phyloP scores from a whole-genome alignment of 2,888 invertebrate species.

The Heliconius erato region DNA sequence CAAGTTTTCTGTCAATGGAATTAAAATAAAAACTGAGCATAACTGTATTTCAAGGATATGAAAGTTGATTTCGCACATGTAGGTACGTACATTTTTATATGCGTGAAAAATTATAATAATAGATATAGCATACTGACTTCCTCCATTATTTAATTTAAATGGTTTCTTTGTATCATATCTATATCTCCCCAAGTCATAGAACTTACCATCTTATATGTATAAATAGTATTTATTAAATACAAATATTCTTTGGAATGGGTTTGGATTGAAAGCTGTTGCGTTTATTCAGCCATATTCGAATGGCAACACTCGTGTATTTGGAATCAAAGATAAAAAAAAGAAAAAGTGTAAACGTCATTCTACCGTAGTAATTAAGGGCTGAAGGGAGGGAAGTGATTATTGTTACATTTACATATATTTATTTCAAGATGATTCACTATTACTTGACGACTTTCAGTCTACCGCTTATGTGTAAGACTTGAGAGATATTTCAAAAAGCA shows the following conservation, averaged over 20 bases:
- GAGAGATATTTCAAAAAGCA: slow-evolving; percentile 18
- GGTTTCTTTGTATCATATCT: background rate
- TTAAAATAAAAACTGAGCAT: slow-evolving; percentile 38
- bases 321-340: background rate
- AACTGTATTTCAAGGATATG: slow-evolving; percentile 31
- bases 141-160: background rate
- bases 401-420: background rate
- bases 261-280: background rate
- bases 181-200: background rate
- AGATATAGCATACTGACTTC: background rate
- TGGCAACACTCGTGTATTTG: background rate
- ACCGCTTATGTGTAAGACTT: slow-evolving; percentile 24
- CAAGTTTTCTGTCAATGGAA: slow-evolving; percentile 47
- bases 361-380: background rate
- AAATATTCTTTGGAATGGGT: background rate
- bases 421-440: slow-evolving; percentile 35
- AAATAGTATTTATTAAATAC: no score
- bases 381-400: slow-evolving; percentile 13
- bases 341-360: background rate
- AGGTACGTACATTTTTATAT: background rate
- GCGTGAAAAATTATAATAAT: background rate
- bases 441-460: slow-evolving; percentile 31
- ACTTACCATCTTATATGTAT: background rate
- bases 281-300: background rate
- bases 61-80: slow-evolving; percentile 24